phyloP scores from a whole-genome alignment of 2,888 invertebrate species.

The Ischnura elegans region DNA sequence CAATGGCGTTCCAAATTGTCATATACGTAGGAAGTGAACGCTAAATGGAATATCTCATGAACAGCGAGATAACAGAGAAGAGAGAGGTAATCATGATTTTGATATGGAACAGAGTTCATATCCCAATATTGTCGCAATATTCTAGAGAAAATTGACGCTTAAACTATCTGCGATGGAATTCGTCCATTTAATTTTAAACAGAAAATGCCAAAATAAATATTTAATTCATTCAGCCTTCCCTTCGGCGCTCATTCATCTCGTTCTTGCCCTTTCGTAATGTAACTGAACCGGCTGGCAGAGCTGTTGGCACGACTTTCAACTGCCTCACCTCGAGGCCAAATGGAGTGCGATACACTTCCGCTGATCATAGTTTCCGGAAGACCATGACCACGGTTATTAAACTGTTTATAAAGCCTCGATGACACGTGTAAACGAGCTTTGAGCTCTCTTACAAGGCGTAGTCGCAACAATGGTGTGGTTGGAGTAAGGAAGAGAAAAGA shows the following conservation, averaged over 20 bases:
- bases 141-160: no score
- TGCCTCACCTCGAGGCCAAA: conserved; percentile 37
- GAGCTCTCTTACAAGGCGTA: neutral
- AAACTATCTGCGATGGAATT: neutral
- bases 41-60: no score
- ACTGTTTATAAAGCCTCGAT: neutral
- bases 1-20: no score
- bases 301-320: neutral
- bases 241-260: neutral
- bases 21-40: no score
- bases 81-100: no score
- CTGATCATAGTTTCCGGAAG: conserved; percentile 47
- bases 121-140: no score
- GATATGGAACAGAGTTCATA: no score
- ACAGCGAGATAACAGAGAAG: no score
- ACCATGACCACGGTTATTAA: conserved; percentile 33
- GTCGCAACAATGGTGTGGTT: neutral
- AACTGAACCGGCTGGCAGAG: neutral
- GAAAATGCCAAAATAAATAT: neutral
- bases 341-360: conserved; percentile 47
- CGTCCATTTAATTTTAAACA: neutral
- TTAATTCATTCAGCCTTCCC: neutral
- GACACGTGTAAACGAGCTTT: neutral
- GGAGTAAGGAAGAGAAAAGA: neutral
- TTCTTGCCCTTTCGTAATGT: neutral